A percentile compares a stretch with the other conserved stretches of the same genome.
Evolutionary conservation across 2,888 invertebrate species (phyloP).

Genomic region (Tuta absoluta): DNA sequence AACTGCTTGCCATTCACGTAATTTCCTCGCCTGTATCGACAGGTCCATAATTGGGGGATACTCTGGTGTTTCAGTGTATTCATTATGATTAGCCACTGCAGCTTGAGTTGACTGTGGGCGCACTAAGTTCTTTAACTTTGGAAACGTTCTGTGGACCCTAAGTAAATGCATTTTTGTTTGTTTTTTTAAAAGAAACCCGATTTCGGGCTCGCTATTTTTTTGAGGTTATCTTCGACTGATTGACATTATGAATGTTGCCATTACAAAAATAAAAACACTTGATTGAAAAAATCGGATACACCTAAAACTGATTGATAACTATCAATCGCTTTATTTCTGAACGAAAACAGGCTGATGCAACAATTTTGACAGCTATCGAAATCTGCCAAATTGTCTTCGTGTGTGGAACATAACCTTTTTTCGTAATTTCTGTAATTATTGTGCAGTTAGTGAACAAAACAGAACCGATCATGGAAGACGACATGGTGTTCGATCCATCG

Average conservation of each 20-base stretch:
- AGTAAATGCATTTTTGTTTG: slow-evolving; percentile 59
- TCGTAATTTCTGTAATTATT: slow-evolving; percentile 30
- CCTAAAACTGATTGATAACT: neutral
- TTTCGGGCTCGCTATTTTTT: slow-evolving; percentile 6
- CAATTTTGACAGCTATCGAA: slow-evolving; percentile 58
- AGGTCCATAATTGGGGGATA: slow-evolving; percentile 84
- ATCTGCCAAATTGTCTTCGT: slow-evolving; percentile 58
- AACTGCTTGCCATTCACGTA: slow-evolving; percentile 69
- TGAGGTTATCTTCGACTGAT: slow-evolving; percentile 20
- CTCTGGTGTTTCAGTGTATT: slow-evolving; percentile 67
- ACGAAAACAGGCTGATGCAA: slow-evolving; percentile 64
- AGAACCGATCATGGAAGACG: slow-evolving; percentile 72
- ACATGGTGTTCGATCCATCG: slow-evolving; percentile 91
- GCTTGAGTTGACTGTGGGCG: slow-evolving; percentile 54
- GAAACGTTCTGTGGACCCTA: slow-evolving; percentile 57
- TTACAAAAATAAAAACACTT: neutral
- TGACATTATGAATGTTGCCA: slow-evolving; percentile 15
- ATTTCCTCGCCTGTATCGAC: slow-evolving; percentile 71
- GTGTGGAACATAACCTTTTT: slow-evolving; percentile 58
- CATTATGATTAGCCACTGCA: slow-evolving; percentile 59
- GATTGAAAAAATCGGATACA: slow-evolving; percentile 22
- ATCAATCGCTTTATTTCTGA: slow-evolving; percentile 31
- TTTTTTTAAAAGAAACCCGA: slow-evolving; percentile 24
- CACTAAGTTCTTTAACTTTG: slow-evolving; percentile 55
- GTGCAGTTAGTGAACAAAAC: slow-evolving; percentile 37